Evolutionary conservation across 2,797 vertebrate species (phyloP), one percentile per base, ranked within the genome.

Genomic region (Otus scops): DNA sequence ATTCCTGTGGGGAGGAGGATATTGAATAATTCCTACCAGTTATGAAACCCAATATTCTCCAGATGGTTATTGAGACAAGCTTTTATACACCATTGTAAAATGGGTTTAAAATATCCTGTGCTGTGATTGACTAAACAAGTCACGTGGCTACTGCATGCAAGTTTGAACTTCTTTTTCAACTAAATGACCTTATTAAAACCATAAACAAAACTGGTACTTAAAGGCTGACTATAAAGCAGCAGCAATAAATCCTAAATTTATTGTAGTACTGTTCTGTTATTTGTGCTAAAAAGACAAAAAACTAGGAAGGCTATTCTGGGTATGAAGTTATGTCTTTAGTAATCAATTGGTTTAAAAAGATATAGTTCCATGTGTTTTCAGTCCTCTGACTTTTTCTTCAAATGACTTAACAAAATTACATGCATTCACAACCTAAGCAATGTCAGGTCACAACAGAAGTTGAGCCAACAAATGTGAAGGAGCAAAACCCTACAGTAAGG

Each of bases 21-120:
- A 97, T 97, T 96, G 93, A 96, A 97, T 96, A 97, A 97, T 97
- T 97, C 94, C 90, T 97, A 97, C 95, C 82, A 95, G 89, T 97
- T 97, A 96, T 97, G 96, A 97, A 97, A 96, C 92, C 96, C 96
- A 95, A 94, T 97, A 96, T 96, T 96, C 95, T 97, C 96, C 97
- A 97, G 96, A 97, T 97, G 94, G 91, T 94, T 96, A 86, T 82
- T 94, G 92, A 95, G 90, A 95, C 70, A 95, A 94, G 76, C 39
- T 95, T 97, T 97, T 95, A 94, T 92, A 89, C 89, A 86, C 85
- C 85, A 92, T 91, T 97, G 92, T 97, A 97, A 97, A 97, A 95
- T n/a, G 78, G 57, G 74, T 95, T 95, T 97, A 91, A 97, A 96
- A 96, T 95, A 95, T 94, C 95, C 90, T 85, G 59, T 83, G 70